Evolutionary conservation across 1,140 invertebrate genomes (phyloP).

Genomic region (Drosophila jambulina): DNA sequence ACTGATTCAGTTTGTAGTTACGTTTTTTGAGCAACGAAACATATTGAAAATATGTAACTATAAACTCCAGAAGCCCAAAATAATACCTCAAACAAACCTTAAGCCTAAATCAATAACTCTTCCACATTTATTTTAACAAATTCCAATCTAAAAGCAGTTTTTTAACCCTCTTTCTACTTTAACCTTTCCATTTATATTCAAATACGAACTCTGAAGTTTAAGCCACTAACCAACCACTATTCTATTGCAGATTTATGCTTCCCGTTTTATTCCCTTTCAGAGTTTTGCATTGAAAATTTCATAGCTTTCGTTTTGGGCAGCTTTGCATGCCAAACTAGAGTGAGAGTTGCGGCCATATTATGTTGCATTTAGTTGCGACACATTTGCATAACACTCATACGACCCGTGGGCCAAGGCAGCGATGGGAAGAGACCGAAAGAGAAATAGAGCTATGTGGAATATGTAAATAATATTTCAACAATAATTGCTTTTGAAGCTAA

Average conservation of each 20-base stretch:
- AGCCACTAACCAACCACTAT: constrained; percentile 2
- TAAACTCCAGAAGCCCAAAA: rapidly evolving
- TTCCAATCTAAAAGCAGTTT: too few relatives aligned
- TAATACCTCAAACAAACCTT: background rate
- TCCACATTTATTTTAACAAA: background rate
- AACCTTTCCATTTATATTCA: constrained; percentile 30
- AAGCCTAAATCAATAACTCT: background rate
- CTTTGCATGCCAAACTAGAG: constrained; percentile 41
- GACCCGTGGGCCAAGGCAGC: constrained; percentile 46
- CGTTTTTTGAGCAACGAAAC: too few relatives aligned
- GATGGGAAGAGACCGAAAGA: background rate
- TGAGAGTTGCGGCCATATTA: constrained; percentile 51
- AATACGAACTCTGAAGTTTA: constrained; percentile 13
- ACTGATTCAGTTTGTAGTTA: too few relatives aligned
- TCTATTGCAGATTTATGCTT: background rate
- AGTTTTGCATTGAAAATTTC: constrained; percentile 35
- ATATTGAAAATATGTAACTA: background rate
- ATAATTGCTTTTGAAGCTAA: constrained; percentile 73
- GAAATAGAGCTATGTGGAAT: constrained; percentile 33
- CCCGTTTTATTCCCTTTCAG: constrained; percentile 12
- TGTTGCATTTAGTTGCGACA: constrained; percentile 61
- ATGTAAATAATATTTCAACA: constrained; percentile 77
- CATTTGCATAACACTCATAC: constrained; percentile 75
- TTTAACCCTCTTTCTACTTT: background rate
- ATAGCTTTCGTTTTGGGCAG: constrained; percentile 43